Base-by-base conservation (phyloP, 2,113 vertebrate genomes). In the Hyla sarda region DNA sequence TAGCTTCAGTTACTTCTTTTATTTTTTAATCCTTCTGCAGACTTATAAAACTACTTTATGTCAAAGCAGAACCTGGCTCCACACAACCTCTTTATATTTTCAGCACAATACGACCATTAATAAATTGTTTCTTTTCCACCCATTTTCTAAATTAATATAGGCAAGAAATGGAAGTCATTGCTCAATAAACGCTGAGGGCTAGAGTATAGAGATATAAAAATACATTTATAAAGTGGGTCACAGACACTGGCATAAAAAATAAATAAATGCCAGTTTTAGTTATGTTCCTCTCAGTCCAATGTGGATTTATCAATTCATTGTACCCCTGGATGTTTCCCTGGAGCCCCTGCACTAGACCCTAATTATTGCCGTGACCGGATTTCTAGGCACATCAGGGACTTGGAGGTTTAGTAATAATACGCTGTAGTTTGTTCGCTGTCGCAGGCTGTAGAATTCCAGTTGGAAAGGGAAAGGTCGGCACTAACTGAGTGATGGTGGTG, bases 191-290 rank as follows among this genome's bases (percentile, higher is more conserved):
- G 52, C 77, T 41, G 4, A 79, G 50, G 76, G 30, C 30, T 54
- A 58, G 21, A 60, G 54, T 79, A 60, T 19, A 60, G 32, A 4
- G 56, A 58, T 8, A 79, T 41, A 79, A 79, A 34, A 60, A 45
- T 60, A 14, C 60, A 60, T 79, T 60, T 60, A 8, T 60, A 79
- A 37, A 79, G 77, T 30, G 14, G 77, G 77, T 79, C 54, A 79
- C 3, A 60, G 30, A 79, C 54, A 41, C 77, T 58, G 50, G 52
- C n/a, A 23, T 32, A 37, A 67, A 58, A 78, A 79, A 23, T 34
- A 41, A 41, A 41, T 41, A 41, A 58, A 79, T 79, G 77, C 19
- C 10, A 14, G 12, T 25, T 41, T 79, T 79, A 41, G 52, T 79
- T 58, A 79, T 56, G 56, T 41, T 60, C 37, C 32, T n/a, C 30